Evolutionary conservation across 2,888 invertebrate species (phyloP), one percentile per base, ranked within the genome.

Genomic region (Apamea epomidion): DNA sequence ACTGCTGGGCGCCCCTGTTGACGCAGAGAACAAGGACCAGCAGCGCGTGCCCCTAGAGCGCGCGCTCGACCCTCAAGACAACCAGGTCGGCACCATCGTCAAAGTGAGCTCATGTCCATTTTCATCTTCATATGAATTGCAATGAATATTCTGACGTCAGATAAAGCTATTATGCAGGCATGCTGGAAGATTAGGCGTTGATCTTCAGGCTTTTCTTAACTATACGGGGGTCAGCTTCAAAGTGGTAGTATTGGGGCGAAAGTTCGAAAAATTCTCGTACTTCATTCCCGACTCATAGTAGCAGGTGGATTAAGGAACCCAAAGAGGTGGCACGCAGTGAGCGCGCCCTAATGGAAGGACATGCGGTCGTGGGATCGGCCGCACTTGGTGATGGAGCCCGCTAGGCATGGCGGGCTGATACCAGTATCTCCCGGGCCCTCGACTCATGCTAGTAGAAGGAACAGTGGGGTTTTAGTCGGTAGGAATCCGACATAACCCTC

Each of bases 51-150:
- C 80, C 2, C 64, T 78, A 74, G 84, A 86, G 21, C 88, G 89
- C 93, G 58, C 89, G 88, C 86, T 80, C 65, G 93, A 92, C 95
- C 94, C 84, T 85, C 80, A 92, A 64, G 94, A 94, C 67, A 90
- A 92, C 82, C 98, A 98, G 96, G 98, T 99, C 97, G 98, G 98
- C 94, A 99, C 98, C 92, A 98, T 99, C 96, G 98, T 99, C 97
- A 98, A 98, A 98, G 99, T 98, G 98, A 97, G 97, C 95, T 89
- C 95, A 90, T 90, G 87, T 91, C 93, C 93, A 93, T 92, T 87
- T 85, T 89, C 92, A 93, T 92, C 91, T 91, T 89, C 90, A 89
- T 82, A 77, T 74, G 75, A 86, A 89, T 87, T 88, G 87, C 89
- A 83, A 78, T 91, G 87, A 89, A 87, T 83, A 82, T 87, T 88